A percentile compares a stretch with the other conserved stretches of the same genome.
These are phyloP conservation scores for Smittia aterrima DNA, from an alignment of 2,888 invertebrate species.

Conservation along the genomic window DNA sequence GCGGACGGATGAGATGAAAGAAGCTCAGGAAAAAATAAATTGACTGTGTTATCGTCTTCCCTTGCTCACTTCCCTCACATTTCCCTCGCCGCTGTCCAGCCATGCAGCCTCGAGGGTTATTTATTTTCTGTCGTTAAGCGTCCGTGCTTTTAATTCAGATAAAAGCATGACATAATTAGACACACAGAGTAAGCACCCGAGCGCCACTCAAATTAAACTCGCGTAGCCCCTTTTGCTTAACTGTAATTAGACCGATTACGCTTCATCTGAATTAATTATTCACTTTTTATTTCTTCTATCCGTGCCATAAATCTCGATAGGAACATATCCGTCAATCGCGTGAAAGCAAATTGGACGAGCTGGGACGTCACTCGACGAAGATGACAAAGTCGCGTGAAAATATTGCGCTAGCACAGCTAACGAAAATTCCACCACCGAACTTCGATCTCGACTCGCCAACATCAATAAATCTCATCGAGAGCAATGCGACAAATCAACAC, in stretches of 20 bases:
- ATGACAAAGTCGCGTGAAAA: constrained; percentile 52
- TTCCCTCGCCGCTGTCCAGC: background rate
- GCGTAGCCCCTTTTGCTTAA: background rate
- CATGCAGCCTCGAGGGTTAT: constrained; percentile 26
- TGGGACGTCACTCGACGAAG: constrained; percentile 56
- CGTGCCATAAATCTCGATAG: constrained; percentile 51
- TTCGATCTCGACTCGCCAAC: constrained; percentile 36
- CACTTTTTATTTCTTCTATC: background rate
- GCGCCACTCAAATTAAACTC: background rate
- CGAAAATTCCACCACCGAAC: constrained; percentile 42
- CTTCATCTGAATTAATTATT: constrained; percentile 18
- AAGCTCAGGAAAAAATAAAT: constrained; percentile 34
- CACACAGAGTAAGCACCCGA: background rate
- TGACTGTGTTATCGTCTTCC: constrained; percentile 26
- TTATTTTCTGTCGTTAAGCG: constrained; percentile 33
- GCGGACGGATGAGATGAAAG: background rate
- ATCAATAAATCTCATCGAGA: constrained; percentile 30
- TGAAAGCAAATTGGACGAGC: constrained; percentile 72
- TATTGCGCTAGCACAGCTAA: constrained; percentile 47
- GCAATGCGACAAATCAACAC: constrained; percentile 20
- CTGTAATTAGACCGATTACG: constrained; percentile 27
- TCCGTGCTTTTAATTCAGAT: constrained; percentile 38
- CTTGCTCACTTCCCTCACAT: background rate
- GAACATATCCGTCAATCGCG: constrained; percentile 75
- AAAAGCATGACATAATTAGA: constrained; percentile 30